A percentile compares a stretch with the other conserved stretches of the same genome.
These are phyloP conservation scores for Cheilosia grossa DNA, from an alignment of 2,888 invertebrate species.

Conservation along the genomic window DNA sequence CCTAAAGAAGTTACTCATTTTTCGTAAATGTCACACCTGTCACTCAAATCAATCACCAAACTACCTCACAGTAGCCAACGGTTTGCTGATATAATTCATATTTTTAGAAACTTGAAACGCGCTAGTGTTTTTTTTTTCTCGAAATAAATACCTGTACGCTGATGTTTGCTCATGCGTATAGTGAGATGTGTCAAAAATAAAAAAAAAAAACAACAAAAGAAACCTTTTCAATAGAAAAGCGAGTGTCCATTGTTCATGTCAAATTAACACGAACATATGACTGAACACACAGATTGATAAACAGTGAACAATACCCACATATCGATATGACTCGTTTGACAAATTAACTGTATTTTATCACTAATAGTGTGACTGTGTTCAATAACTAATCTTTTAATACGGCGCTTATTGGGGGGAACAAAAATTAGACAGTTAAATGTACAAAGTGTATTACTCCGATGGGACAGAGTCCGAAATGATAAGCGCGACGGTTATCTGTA, in stretches of 20 bases:
- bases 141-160: conserved; percentile 34
- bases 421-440: conserved; percentile 13
- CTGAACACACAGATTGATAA: conserved; percentile 2
- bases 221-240: conserved; percentile 2
- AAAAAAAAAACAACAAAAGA: not conserved
- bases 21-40: not conserved
- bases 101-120: conserved; percentile 11
- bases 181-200: conserved; percentile 10
- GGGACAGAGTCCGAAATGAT: conserved; percentile 28
- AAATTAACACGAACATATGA: conserved; percentile 16
- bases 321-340: conserved; percentile 8
- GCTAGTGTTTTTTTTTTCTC: not conserved
- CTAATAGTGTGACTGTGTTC: not conserved
- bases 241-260: not conserved
- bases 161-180: conserved; percentile 15
- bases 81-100: conserved; percentile 15
- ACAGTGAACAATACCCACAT: conserved; percentile 7
- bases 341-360: conserved; percentile 5
- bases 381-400: conserved; percentile 13
- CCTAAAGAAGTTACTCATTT: not conserved
- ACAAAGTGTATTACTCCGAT: conserved; percentile 6
- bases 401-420: not conserved
- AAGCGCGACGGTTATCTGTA: not conserved
- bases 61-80: not conserved
- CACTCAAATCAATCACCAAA: not conserved